These are phyloP conservation scores for Pararge aegeria DNA, from an alignment of 1,140 invertebrate species.

Conservation along the genomic window DNA sequence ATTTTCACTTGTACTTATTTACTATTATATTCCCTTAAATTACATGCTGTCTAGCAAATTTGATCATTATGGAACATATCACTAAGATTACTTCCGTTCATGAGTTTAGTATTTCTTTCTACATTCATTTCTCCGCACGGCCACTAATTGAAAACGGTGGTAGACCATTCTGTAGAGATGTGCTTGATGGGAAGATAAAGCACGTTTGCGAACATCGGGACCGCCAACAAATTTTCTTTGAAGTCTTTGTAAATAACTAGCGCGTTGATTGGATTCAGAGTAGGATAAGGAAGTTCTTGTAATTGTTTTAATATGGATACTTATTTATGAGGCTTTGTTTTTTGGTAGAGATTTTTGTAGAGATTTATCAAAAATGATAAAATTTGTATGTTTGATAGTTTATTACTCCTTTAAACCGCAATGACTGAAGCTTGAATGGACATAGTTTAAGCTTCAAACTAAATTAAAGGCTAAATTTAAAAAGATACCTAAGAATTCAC, in stretches of 20 bases:
- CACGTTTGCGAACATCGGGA: conserved; percentile 21
- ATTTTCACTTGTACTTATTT: neutral
- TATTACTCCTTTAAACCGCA: no score
- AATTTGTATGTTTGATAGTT: no score
- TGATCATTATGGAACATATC: neutral
- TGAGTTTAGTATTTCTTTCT: conserved; percentile 2
- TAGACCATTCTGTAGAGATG: conserved; percentile 20
- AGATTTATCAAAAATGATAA: no score
- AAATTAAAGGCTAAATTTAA: no score
- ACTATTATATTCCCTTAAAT: neutral
- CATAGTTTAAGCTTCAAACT: no score
- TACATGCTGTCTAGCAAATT: neutral
- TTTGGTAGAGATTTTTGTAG: no score
- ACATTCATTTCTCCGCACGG: conserved; percentile 11
- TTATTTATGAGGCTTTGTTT: no score
- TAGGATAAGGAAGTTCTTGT: conserved; percentile 3
- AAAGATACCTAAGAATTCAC: no score
- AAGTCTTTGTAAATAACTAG: conserved; percentile 22
- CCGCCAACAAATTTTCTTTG: conserved; percentile 28
- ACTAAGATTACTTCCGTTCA: conserved; percentile 3
- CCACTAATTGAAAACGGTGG: conserved; percentile 31
- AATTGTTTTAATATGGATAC: neutral
- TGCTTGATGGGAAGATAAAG: conserved; percentile 25
- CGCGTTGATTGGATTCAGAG: neutral
- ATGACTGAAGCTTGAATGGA: no score